Base-by-base conservation (phyloP, 1,140 invertebrate genomes). In the Drosophila pallidifrons region DNA sequence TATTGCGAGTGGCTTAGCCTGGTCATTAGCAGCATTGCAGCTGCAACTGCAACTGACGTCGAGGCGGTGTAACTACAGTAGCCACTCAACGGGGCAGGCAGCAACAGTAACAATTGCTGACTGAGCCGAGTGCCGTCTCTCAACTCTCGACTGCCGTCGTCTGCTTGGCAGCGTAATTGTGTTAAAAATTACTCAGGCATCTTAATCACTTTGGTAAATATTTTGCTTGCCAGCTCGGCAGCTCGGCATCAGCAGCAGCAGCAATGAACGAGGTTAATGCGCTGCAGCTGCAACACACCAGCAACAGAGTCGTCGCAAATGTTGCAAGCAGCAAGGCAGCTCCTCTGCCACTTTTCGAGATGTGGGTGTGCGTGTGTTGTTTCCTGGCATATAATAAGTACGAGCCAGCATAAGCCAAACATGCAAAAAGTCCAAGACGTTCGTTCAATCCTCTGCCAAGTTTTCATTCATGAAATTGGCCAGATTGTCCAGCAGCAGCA, bases 131-230 rank as follows among this genome's bases (percentile, higher is more conserved):
- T 58, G 63, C 73, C 45, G 35, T 28, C 59, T 55, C 51, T 52
- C 46, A 57, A 60, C 81, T 72, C 30, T 64, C 60, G 64, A 65
- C 41, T 75, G 61, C 76, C 77, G 82, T 87, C 82, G 82, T 82
- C 82, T 88, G 80, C 87, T 88, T 88, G 80, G 88, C 87, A 88
- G 85, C 85, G 85, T 89, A 89, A 89, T 89, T 89, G 85, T 89
- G 85, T 89, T 89, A 89, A 89, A 89, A 89, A 89, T 89, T 89
- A 89, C 85, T 89, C 85, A 89, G 85, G 85, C 85, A 89, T 89
- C 85, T 89, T 89, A 89, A 89, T 89, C 85, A 89, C 85, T 89
- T 90, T 89, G 85, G 85, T 89, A 89, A 89, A 89, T 89, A 89
- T 89, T 89, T 88, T 88, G 83, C 83, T 82, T 77, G 83, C 70